Evolutionary conservation across 2,113 vertebrate species (phyloP).

Genomic region (Camarhynchus parvulus): DNA sequence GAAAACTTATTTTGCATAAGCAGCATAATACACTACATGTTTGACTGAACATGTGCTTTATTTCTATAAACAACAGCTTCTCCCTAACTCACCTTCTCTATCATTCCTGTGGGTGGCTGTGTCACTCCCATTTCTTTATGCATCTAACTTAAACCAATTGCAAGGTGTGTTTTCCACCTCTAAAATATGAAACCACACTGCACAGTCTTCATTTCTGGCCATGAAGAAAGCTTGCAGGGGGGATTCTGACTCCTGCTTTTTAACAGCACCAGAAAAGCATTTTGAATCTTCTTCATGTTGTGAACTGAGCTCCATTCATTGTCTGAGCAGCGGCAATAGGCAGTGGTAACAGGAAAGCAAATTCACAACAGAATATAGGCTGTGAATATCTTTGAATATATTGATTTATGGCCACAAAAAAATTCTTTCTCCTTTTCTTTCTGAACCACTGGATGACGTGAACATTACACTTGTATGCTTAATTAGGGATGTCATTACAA

Average conservation of each 20-base stretch:
- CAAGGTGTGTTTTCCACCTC: neutral
- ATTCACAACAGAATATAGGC: neutral
- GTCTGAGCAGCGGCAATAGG: neutral
- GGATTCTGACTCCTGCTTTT: neutral
- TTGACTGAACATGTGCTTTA: neutral
- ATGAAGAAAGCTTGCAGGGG: neutral
- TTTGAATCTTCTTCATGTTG: neutral
- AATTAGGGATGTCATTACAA: neutral
- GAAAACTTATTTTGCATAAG: neutral
- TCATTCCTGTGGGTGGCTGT: neutral
- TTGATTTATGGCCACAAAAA: neutral
- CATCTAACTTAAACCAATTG: neutral
- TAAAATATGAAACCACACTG: neutral
- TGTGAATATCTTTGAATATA: neutral
- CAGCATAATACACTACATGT: neutral
- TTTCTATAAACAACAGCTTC: neutral
- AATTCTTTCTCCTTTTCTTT: neutral
- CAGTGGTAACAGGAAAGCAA: neutral
- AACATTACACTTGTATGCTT: neutral
- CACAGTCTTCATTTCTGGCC: neutral
- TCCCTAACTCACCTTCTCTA: neutral
- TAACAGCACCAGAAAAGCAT: neutral
- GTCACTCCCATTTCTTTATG: neutral
- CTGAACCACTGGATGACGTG: neutral
- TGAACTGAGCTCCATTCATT: neutral